These are phyloP conservation scores for Arge pagana DNA, from an alignment of 2,888 invertebrate species.

Conservation along the genomic window DNA sequence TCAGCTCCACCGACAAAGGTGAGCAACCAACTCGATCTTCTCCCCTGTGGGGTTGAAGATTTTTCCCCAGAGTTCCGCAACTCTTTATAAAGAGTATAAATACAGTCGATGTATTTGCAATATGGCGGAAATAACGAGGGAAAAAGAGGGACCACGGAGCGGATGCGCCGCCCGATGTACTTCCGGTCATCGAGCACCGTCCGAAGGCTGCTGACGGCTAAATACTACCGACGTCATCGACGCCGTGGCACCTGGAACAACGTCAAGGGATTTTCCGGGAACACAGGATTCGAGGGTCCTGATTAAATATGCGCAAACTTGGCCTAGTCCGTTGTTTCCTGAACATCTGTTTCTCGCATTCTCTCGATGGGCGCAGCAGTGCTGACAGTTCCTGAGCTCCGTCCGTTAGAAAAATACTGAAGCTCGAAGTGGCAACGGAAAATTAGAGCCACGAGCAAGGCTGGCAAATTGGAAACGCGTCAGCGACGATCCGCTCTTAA, in stretches of 20 bases:
- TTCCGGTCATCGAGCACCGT: constrained; percentile 52
- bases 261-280: constrained; percentile 28
- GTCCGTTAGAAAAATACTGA: no score
- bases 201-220: constrained; percentile 41
- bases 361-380: not conserved
- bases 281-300: constrained; percentile 32
- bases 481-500: no score
- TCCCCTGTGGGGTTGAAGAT: no score
- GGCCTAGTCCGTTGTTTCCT: not conserved
- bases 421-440: no score
- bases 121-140: no score
- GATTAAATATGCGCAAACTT: constrained; percentile 36
- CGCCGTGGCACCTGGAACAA: constrained; percentile 39
- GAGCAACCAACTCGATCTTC: no score
- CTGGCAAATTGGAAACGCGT: no score
- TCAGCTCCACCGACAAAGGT: no score
- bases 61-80: no score
- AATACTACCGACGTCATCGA: constrained; percentile 33
- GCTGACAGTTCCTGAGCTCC: not conserved
- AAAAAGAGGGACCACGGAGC: constrained; percentile 53
- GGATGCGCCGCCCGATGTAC: constrained; percentile 56
- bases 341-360: constrained; percentile 9
- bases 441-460: no score
- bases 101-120: no score
- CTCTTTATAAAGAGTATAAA: no score